Percentiles rank a stretch among this genome's conserved stretches.
Conservation (phyloP, 2,888 invertebrate genomes). For the Agrochola circellaris region DNA sequence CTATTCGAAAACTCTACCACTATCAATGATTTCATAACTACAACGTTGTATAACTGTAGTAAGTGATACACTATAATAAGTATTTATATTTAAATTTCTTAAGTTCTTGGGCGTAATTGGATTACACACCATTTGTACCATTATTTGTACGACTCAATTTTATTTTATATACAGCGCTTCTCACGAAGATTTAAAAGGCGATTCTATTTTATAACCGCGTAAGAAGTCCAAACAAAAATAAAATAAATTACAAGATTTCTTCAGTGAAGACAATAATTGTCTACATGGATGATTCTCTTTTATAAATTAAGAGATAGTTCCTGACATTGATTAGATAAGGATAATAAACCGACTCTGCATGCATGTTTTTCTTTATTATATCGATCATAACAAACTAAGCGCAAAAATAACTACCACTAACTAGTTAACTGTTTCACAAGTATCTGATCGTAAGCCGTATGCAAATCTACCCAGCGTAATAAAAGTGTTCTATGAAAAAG, state of each 20-base stretch:
- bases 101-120: conserved; percentile 10
- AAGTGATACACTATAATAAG: background rate
- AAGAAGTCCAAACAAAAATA: background rate
- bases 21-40: background rate
- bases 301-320: background rate
- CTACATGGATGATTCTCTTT: conserved; percentile 13
- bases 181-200: background rate
- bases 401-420: background rate
- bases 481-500: background rate
- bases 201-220: background rate
- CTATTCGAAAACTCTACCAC: background rate
- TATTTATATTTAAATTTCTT: conserved; percentile 18
- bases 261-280: background rate
- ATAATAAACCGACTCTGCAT: background rate
- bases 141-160: background rate
- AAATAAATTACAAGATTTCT: background rate
- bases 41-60: background rate
- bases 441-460: conserved; percentile 23
- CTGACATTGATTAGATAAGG: background rate
- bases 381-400: too few species aligned
- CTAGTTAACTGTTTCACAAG: background rate
- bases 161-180: background rate
- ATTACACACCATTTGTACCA: conserved; percentile 7
- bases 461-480: background rate
- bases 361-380: background rate